A percentile compares a stretch with the other conserved stretches of the same genome.
Evolutionary conservation across 2,113 vertebrate species (phyloP).

Genomic region (Odontesthes bonariensis): DNA sequence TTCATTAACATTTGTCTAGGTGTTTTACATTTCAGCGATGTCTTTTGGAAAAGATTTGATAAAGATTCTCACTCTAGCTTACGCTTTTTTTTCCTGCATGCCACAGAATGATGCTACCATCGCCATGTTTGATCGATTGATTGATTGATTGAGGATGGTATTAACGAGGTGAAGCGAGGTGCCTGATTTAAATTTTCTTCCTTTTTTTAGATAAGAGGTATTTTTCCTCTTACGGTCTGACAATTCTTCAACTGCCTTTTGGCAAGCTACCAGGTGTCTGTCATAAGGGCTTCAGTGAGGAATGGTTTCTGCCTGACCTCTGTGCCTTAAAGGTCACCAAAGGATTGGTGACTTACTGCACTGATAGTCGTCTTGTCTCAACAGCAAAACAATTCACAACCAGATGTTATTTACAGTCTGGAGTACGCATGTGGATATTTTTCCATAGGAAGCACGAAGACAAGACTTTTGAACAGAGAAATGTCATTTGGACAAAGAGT

Average conservation of each 20-base stretch:
- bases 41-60: not conserved
- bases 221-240: not conserved
- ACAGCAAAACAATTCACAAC: not conserved
- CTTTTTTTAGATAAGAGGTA: not conserved
- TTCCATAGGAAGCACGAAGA: too few relatives aligned
- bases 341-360: not conserved
- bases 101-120: not conserved
- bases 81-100: not conserved
- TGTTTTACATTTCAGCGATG: not conserved
- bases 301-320: not conserved
- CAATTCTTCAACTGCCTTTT: not conserved
- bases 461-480: too few relatives aligned
- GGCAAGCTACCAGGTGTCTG: not conserved
- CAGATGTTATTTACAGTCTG: too few relatives aligned
- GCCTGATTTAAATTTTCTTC: not conserved
- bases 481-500: too few relatives aligned
- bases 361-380: not conserved
- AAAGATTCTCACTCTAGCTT: not conserved
- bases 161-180: not conserved
- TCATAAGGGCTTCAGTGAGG: not conserved
- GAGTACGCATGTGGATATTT: too few relatives aligned
- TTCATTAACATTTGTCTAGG: too few relatives aligned
- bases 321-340: not conserved
- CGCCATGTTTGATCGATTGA: not conserved
- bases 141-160: too few relatives aligned